Evolutionary conservation across 2,113 vertebrate genomes (phyloP).

Genomic region (Okapia johnstoni): DNA sequence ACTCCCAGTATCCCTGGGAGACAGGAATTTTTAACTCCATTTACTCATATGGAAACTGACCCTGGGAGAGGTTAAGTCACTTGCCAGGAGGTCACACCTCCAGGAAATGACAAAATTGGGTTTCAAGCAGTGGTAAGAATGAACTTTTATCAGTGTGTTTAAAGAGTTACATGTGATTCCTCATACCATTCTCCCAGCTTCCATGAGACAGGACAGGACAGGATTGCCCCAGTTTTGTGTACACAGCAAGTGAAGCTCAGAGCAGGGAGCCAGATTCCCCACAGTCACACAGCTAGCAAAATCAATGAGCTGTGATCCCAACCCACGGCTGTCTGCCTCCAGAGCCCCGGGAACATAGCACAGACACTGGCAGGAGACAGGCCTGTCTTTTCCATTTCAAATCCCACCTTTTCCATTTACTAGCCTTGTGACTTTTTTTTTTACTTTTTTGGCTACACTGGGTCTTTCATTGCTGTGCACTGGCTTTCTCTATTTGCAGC

Average conservation of each 20-base stretch:
- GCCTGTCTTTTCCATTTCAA: neutral
- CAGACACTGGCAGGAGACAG: neutral
- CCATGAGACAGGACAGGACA: neutral
- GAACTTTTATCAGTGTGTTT: neutral
- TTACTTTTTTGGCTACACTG: neutral
- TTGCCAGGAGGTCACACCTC: neutral
- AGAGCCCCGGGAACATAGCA: neutral
- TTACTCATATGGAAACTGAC: neutral
- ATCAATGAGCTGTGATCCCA: accelerated
- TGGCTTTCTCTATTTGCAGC: neutral
- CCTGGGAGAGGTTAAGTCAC: neutral
- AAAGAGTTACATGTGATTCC: neutral
- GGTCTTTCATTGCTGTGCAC: neutral
- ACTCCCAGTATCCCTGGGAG: neutral
- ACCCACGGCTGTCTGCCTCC: neutral
- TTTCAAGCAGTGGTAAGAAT: neutral
- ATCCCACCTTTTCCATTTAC: neutral
- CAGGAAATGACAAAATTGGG: neutral
- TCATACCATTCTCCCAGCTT: neutral
- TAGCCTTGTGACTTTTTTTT: neutral
- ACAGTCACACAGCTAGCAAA: neutral
- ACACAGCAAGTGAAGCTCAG: neutral
- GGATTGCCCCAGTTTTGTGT: neutral
- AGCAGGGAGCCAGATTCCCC: neutral
- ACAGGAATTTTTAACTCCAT: neutral